Evolutionary conservation across 2,113 vertebrate genomes (phyloP).

Genomic region (Psettodes erumei): DNA sequence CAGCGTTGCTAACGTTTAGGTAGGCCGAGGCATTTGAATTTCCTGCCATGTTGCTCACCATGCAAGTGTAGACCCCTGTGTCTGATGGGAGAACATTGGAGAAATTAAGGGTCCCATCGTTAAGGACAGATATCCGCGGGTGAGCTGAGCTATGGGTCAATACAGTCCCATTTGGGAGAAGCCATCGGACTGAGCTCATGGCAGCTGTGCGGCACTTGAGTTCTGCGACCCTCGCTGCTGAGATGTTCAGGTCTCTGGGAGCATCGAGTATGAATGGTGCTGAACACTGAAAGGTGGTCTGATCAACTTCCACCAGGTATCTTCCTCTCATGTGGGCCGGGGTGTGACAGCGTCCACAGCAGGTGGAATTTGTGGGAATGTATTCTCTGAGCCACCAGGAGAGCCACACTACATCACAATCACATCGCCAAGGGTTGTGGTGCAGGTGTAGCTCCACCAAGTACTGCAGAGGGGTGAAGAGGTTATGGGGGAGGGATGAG

Average conservation of each 20-base stretch:
- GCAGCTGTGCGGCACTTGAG: slow-evolving; percentile 94
- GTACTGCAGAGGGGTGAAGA: slow-evolving; percentile 94
- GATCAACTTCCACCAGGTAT: slow-evolving; percentile 96
- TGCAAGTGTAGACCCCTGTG: slow-evolving; percentile 96
- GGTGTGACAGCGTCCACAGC: slow-evolving; percentile 96
- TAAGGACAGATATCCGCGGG: slow-evolving; percentile 92
- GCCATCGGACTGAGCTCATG: slow-evolving; percentile 96
- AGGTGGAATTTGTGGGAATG: slow-evolving; percentile 97
- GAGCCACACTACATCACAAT: slow-evolving; percentile 98
- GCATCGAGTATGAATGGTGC: slow-evolving; percentile 96
- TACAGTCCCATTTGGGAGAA: slow-evolving; percentile 94
- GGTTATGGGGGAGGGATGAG: slow-evolving; percentile 95
- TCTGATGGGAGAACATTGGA: slow-evolving; percentile 91
- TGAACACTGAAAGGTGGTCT: slow-evolving; percentile 93
- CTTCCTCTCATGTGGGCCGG: slow-evolving; percentile 92
- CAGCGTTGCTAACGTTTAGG: slow-evolving; percentile 95
- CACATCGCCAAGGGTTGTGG: slow-evolving; percentile 98
- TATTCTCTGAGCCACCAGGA: slow-evolving; percentile 97
- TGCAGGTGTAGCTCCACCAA: slow-evolving; percentile 97
- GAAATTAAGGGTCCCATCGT: slow-evolving; percentile 96
- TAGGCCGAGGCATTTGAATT: slow-evolving; percentile 98
- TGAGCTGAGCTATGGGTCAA: slow-evolving; percentile 94
- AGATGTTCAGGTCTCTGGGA: slow-evolving; percentile 94
- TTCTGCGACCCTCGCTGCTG: slow-evolving; percentile 93
- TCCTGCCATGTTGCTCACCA: slow-evolving; percentile 98